A percentile compares a stretch with the other conserved stretches of the same genome.
These are phyloP conservation scores for Tiphia femorata DNA, from an alignment of 2,888 invertebrate species.

Conservation along the genomic window DNA sequence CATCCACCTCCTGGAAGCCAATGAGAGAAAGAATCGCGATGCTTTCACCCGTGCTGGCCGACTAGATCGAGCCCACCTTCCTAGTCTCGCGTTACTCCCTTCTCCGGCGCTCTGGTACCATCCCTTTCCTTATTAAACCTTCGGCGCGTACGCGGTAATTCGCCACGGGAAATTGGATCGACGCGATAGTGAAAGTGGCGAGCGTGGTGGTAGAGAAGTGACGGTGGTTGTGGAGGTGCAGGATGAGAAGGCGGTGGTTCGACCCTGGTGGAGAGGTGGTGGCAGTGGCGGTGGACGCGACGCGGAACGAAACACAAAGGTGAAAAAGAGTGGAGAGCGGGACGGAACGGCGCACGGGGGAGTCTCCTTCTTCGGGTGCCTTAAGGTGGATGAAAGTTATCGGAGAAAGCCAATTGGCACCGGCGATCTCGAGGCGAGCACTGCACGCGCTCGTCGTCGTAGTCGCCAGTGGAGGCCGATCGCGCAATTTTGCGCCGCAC, in stretches of 20 bases:
- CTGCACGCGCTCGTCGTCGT: not conserved
- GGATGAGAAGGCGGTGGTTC: conserved; percentile 11
- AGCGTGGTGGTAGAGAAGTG: too few species aligned
- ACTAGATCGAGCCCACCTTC: too few species aligned
- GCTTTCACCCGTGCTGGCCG: too few species aligned
- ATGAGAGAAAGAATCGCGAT: too few species aligned
- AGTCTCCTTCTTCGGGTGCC: conserved; percentile 20
- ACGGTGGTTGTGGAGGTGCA: conserved; percentile 16
- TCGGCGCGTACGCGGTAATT: not conserved
- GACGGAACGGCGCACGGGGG: conserved; percentile 1
- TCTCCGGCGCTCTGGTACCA: too few species aligned
- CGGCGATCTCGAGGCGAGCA: conserved; percentile 32
- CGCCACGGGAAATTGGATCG: conserved; percentile 51
- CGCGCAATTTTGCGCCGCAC: too few species aligned
- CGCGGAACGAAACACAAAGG: conserved; percentile 60
- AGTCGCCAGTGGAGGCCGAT: not conserved
- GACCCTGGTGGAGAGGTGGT: conserved; percentile 2
- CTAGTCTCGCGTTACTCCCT: too few species aligned
- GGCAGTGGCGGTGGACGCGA: too few species aligned
- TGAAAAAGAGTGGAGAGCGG: conserved; percentile 50
- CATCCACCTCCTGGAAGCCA: too few species aligned
- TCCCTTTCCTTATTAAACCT: not conserved
- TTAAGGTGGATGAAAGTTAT: conserved; percentile 66
- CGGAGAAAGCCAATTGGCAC: conserved; percentile 67
- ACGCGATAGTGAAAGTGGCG: conserved; percentile 65